These are phyloP conservation scores for Calidris pygmaea DNA, from an alignment of 2,113 vertebrate genomes.

Conservation along the genomic window DNA sequence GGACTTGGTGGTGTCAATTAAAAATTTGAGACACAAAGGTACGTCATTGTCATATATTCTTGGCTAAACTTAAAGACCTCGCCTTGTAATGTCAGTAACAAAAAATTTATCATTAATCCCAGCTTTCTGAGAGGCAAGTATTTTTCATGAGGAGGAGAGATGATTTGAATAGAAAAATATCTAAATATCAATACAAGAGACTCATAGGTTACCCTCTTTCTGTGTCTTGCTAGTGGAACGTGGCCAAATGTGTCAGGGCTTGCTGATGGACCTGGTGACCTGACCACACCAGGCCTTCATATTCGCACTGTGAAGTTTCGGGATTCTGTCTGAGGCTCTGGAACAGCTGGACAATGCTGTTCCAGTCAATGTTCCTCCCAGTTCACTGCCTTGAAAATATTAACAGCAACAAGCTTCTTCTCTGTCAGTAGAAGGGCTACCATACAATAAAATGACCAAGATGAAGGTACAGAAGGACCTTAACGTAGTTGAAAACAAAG, in stretches of 20 bases:
- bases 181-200: background rate
- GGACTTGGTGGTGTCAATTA: background rate
- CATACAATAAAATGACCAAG: background rate
- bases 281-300: background rate
- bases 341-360: background rate
- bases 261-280: background rate
- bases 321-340: background rate
- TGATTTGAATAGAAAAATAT: background rate
- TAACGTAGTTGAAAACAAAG: background rate
- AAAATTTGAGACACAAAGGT: background rate
- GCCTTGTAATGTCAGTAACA: background rate
- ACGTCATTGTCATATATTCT: background rate
- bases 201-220: background rate
- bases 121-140: background rate
- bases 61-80: background rate
- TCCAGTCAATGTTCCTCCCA: background rate
- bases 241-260: background rate
- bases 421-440: background rate
- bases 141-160: background rate
- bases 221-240: background rate
- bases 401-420: background rate
- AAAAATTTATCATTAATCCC: background rate
- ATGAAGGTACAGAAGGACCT: background rate
- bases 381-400: background rate
- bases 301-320: background rate